Evolutionary conservation across 2,113 vertebrate species (phyloP), one percentile per base, ranked within the genome.

Genomic region (Nyctibius bracteatus): DNA sequence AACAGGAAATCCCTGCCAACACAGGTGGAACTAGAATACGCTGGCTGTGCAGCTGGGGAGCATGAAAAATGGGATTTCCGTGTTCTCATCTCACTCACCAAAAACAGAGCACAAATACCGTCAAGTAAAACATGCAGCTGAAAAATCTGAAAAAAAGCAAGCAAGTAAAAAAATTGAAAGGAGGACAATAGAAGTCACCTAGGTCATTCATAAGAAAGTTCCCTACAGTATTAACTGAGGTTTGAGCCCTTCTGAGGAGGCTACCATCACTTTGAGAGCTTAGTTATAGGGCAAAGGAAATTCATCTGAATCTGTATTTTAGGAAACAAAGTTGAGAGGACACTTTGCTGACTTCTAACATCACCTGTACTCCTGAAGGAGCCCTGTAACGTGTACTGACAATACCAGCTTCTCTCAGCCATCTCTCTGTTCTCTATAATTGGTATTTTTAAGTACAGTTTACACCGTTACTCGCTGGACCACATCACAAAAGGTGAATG

Each of bases 1-100:
- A 91, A 43, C 90, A 96, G 96, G 96, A 97, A 97, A 92, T 87
- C 74, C 92, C 84, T 73, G 58, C 81, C 84, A 91, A 4, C 81
- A 82, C 90, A 97, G 96, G 95, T 97, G 95, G 86, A 93, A 78
- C 61, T 44, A 4, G 30, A 75, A 86, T 22, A 65, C 5, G 2
- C 52, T 58, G 85, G 15, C 83, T 62, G 21, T 41, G 81, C 92
- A 96, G 93, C 94, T 94, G 96, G 46, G 62, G 51, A 92, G 79
- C 18, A 23, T 11, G 71, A 93, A 95, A 89, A 83, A 91, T 82
- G 67, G 71, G 67, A 92, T 91, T 96, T 95, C 90, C 16, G 1
- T 35, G 49, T 43, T 95, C 63, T 37, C 2, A 1, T 35, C 61
- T 82, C 6, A 1, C 47, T 30, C 81, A 77, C 31, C 54, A 51